Conservation (phyloP, 2,113 vertebrate species). For the Myiozetetes cayanensis region DNA sequence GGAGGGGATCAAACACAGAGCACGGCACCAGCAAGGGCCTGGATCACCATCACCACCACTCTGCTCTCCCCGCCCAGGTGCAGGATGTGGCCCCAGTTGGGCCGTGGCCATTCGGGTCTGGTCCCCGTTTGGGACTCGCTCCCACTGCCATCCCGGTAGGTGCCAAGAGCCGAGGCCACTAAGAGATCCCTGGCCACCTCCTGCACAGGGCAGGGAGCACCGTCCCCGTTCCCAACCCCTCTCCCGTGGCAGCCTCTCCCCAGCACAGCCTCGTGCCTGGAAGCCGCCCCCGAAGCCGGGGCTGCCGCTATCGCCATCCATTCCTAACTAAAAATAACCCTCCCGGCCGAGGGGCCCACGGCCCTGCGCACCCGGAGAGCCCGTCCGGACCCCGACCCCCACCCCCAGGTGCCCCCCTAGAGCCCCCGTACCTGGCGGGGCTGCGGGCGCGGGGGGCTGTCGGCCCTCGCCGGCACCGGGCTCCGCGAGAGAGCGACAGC, state of each 20-base stretch:
- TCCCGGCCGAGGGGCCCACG: background rate
- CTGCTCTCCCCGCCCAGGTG: accelerated
- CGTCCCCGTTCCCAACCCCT: accelerated
- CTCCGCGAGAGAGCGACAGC: background rate
- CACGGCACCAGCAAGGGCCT: accelerated
- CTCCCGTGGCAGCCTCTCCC: background rate
- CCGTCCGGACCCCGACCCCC: background rate
- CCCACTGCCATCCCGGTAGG: background rate
- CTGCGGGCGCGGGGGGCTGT: background rate
- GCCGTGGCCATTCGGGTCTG: accelerated
- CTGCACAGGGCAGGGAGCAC: accelerated
- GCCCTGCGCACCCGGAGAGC: background rate
- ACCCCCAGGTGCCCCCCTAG: accelerated
- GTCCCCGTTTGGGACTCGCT: accelerated
- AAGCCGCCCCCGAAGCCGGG: background rate
- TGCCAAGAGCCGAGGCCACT: background rate
- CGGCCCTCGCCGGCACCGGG: background rate
- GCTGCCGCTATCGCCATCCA: background rate
- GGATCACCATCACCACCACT: accelerated
- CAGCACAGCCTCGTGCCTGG: background rate
- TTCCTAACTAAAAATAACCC: constrained; percentile 37
- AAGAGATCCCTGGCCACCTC: background rate
- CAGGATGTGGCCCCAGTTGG: background rate
- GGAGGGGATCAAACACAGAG: accelerated
- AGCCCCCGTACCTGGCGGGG: background rate